A percentile compares a stretch with the other conserved stretches of the same genome.
phyloP scores from a whole-genome alignment of 1,140 invertebrate species.

The Calephelis nemesis region DNA sequence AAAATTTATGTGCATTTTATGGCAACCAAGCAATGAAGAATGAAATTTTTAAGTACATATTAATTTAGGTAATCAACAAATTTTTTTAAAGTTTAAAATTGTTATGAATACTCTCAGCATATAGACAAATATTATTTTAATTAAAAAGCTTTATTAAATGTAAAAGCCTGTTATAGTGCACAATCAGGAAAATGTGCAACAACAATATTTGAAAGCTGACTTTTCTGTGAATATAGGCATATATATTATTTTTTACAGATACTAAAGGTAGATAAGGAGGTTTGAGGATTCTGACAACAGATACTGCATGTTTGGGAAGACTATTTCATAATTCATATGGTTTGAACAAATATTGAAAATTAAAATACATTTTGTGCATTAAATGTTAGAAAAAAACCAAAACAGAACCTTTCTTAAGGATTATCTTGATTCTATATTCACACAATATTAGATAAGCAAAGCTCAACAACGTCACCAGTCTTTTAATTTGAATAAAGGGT shows the following conservation, averaged over 20 bases:
- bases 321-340: neutral
- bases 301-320: neutral
- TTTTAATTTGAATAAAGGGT: slow-evolving; percentile 6
- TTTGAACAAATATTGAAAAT: neutral
- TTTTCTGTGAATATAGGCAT: slow-evolving; percentile 34
- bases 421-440: neutral
- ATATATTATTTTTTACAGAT: slow-evolving; percentile 25
- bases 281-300: slow-evolving; percentile 4
- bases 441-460: slow-evolving; percentile 8
- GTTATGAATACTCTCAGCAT: slow-evolving; percentile 55
- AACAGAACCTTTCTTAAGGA: neutral
- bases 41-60: slow-evolving; percentile 49
- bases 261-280: slow-evolving; percentile 32
- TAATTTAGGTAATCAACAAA: slow-evolving; percentile 34
- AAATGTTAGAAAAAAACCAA: slow-evolving; percentile 11
- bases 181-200: slow-evolving; percentile 67
- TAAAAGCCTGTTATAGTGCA: slow-evolving; percentile 66
- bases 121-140: slow-evolving; percentile 54
- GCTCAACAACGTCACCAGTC: slow-evolving; percentile 10
- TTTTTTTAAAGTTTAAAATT: slow-evolving; percentile 36
- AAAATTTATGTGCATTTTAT: slow-evolving; percentile 36
- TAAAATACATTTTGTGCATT: slow-evolving; percentile 8
- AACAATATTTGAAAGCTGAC: slow-evolving; percentile 58
- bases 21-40: slow-evolving; percentile 34
- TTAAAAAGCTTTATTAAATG: slow-evolving; percentile 60